These are phyloP conservation scores for Cerastis leucographa DNA, from an alignment of 2,888 invertebrate genomes.

Conservation along the genomic window DNA sequence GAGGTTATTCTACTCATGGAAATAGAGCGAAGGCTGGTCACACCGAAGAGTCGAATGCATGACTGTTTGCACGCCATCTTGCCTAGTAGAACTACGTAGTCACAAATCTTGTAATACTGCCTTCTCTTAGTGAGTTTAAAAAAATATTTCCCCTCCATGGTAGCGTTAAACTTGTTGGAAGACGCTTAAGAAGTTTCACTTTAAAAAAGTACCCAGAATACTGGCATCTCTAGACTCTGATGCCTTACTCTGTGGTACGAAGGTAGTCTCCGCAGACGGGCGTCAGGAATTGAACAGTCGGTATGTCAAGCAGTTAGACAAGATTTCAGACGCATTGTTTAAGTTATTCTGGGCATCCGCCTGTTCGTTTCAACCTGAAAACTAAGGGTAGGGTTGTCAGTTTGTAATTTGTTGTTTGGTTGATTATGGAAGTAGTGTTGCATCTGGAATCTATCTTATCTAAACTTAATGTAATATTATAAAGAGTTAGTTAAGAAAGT, in stretches of 20 bases:
- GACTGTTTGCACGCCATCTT: too few species aligned
- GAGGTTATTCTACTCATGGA: too few species aligned
- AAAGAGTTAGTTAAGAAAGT: not conserved
- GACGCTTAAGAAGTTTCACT: too few species aligned
- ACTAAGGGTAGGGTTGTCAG: slow-evolving; percentile 73
- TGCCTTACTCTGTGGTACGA: slow-evolving; percentile 12
- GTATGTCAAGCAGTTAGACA: slow-evolving; percentile 88
- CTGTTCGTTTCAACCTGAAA: slow-evolving; percentile 78
- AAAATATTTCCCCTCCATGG: too few species aligned
- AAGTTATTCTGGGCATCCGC: slow-evolving; percentile 84
- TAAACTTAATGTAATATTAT: not conserved
- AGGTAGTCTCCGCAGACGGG: slow-evolving; percentile 56
- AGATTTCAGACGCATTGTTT: slow-evolving; percentile 89
- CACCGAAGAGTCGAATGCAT: too few species aligned
- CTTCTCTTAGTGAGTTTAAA: too few species aligned
- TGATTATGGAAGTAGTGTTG: not conserved
- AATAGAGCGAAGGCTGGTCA: too few species aligned
- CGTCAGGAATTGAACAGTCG: slow-evolving; percentile 80
- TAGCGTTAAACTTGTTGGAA: too few species aligned
- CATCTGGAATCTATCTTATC: not conserved
- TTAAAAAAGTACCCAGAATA: not conserved
- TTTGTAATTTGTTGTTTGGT: not conserved
- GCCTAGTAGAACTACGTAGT: too few species aligned
- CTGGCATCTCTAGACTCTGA: not conserved
- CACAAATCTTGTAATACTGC: too few species aligned